Evolutionary conservation across 2,888 invertebrate species (phyloP), one percentile per base, ranked within the genome.

Genomic region (Rhogogaster chlorosoma): DNA sequence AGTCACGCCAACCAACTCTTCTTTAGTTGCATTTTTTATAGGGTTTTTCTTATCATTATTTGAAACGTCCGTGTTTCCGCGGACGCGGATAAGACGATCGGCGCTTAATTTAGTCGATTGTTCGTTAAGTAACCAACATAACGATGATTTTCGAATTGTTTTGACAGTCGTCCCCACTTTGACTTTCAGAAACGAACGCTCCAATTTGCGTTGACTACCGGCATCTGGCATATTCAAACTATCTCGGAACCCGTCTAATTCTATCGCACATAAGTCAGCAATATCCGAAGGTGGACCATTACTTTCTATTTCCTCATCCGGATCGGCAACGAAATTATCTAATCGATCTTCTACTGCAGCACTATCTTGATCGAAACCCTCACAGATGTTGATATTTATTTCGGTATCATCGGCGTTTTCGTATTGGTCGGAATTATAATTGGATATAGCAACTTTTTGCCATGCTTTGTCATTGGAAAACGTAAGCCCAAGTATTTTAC

Each of bases 241-340:
- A 70, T 32, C 70, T 15, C 70, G 36, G 70, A 70, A 70, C 12
- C 70, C 70, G 70, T 29, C 36, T 12, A 70, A 36, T 70, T 70
- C 70, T 36, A 70, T 70, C 36, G 70, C 10, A 70, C 36, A 36
- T 36, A 70, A 29, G 36, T 70, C 70, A 9, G 36, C 70, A 70
- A 36, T 70, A 32, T 70, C 70, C 70, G 70, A 70, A 18, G 70
- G 70, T 70, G 70, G 70, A 70, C 70, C 32, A 70, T 70, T 36
- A 70, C 36, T 70, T 70, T 70, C 70, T 70, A 36, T 70, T 70
- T 32, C 70, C 26, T 70, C 70, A 70, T 29, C 70, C 70, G 70
- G 36, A 70, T 70, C 70, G 10, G 70, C 70, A 70, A 70, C 18
- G 15, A 70, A 70, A 70, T 64, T 36, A 70, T 70, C 12, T 4